phyloP scores from a whole-genome alignment of 2,113 vertebrate genomes.

The Chamaea fasciata region DNA sequence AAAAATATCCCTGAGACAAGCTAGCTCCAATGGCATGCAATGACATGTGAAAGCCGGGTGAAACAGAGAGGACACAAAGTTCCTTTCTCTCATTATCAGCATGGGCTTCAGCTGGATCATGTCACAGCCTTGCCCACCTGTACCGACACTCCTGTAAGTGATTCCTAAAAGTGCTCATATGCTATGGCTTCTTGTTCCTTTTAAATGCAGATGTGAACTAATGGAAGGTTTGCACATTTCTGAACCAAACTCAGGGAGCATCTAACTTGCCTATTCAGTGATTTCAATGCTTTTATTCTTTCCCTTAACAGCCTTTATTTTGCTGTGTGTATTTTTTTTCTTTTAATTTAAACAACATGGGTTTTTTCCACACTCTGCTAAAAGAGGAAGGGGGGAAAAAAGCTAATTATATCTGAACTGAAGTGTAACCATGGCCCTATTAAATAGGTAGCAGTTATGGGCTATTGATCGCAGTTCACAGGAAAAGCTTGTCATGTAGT shows the following conservation, averaged over 20 bases:
- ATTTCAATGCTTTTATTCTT: constrained; percentile 26
- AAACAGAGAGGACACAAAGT: neutral
- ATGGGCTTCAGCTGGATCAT: neutral
- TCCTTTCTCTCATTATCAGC: neutral
- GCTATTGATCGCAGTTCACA: constrained; percentile 80
- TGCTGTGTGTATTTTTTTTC: neutral
- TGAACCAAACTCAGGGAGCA: constrained; percentile 1
- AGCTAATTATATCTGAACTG: constrained; percentile 78
- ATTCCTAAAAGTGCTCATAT: neutral
- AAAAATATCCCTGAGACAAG: neutral
- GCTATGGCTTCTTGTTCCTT: neutral
- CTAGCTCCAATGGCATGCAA: neutral
- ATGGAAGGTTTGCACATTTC: constrained; percentile 10
- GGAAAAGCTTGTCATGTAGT: constrained; percentile 84
- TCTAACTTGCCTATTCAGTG: neutral
- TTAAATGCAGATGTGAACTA: constrained; percentile 43
- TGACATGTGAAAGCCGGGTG: neutral
- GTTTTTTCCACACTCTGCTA: neutral
- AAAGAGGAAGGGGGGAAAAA: constrained; percentile 54
- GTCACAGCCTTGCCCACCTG: neutral
- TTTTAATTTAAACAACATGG: constrained; percentile 38
- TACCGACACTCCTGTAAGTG: neutral
- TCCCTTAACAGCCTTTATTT: constrained; percentile 38
- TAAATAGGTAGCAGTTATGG: constrained; percentile 80
- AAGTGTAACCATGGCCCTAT: constrained; percentile 73